phyloP scores from a whole-genome alignment of 2,113 vertebrate species.

The Myanophis thanlyinensis region DNA sequence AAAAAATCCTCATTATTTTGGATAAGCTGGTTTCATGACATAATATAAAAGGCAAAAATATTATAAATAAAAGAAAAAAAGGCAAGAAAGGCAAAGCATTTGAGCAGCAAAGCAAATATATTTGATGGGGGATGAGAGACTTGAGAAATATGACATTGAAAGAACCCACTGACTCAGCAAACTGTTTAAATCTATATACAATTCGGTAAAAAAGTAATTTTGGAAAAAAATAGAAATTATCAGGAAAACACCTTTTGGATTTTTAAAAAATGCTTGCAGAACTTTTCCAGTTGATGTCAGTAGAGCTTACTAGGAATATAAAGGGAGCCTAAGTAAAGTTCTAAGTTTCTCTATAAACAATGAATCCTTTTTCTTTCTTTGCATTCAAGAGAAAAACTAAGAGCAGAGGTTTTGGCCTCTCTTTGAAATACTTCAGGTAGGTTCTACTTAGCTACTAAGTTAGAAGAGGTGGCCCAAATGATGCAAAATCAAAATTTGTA shows the following conservation, averaged over 20 bases:
- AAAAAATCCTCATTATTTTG: background rate
- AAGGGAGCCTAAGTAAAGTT: background rate
- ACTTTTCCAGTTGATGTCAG: background rate
- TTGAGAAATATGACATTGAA: background rate
- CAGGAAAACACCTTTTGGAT: background rate
- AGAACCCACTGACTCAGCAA: background rate
- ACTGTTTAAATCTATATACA: background rate
- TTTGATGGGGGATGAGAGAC: background rate
- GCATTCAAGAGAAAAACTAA: background rate
- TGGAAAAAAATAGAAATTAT: background rate
- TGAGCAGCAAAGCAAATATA: background rate
- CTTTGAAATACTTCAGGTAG: background rate
- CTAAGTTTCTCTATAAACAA: background rate
- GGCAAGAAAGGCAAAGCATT: background rate
- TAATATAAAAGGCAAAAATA: background rate
- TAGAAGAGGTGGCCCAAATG: background rate
- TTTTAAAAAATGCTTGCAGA: background rate
- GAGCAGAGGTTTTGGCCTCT: background rate
- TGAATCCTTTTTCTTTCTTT: background rate
- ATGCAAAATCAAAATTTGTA: background rate
- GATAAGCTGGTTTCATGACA: background rate
- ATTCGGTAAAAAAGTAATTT: background rate
- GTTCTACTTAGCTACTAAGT: background rate
- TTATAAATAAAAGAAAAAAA: background rate
- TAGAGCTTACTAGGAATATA: background rate